These are phyloP conservation scores for Calliphora vomitoria DNA, from an alignment of 2,888 invertebrate species.

Conservation along the genomic window DNA sequence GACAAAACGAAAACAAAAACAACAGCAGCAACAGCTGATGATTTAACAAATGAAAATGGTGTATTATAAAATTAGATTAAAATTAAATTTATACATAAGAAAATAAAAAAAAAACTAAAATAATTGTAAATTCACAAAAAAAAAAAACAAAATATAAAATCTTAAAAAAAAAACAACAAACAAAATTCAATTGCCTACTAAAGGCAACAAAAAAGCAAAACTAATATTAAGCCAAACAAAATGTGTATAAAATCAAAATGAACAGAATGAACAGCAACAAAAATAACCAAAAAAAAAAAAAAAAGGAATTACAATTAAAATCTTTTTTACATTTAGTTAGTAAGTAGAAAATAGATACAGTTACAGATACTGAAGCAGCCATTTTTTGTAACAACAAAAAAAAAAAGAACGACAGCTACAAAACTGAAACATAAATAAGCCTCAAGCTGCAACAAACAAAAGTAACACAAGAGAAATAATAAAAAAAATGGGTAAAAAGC, in stretches of 20 bases:
- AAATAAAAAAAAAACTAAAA: not conserved
- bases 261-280: slow-evolving; percentile 5
- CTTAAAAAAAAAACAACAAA: slow-evolving; percentile 22
- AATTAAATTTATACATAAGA: slow-evolving; percentile 25
- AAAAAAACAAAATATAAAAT: not conserved
- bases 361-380: slow-evolving; percentile 41
- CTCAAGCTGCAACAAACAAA: slow-evolving; percentile 39
- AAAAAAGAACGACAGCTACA: slow-evolving; percentile 29
- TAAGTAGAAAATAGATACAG: slow-evolving; percentile 48
- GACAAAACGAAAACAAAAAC: slow-evolving; percentile 79
- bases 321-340: slow-evolving; percentile 60
- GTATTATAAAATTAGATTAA: slow-evolving; percentile 75
- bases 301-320: slow-evolving; percentile 50
- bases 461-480: not conserved
- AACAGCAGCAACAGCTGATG: slow-evolving; percentile 50
- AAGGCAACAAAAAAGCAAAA: slow-evolving; percentile 20
- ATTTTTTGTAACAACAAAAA: slow-evolving; percentile 28
- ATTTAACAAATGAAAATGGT: slow-evolving; percentile 64
- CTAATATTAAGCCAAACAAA: slow-evolving; percentile 32
- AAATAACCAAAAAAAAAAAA: slow-evolving; percentile 29
- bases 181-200: slow-evolving; percentile 35
- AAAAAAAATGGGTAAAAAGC: not conserved
- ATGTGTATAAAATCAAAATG: slow-evolving; percentile 55
- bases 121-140: slow-evolving; percentile 50
- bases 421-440: slow-evolving; percentile 55